Evolutionary conservation across 1,140 invertebrate species (phyloP).

Genomic region (Leptoteleia sp.): DNA sequence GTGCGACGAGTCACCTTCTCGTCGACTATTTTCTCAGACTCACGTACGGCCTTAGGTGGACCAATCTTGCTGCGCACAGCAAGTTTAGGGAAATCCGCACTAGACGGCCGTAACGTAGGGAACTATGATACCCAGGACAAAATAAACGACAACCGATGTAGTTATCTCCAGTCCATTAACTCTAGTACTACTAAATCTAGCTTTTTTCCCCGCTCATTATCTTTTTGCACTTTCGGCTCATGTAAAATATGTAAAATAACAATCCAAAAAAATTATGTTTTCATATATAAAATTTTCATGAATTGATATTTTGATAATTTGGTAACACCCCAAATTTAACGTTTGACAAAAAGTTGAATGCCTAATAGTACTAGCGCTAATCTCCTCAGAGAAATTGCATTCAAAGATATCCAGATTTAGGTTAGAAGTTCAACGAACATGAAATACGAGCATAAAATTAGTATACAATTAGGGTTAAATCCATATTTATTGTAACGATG

Average conservation of each 20-base stretch:
- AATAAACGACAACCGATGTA: constrained; percentile 74
- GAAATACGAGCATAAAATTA: constrained; percentile 72
- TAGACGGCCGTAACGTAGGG: constrained; percentile 83
- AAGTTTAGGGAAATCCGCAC: constrained; percentile 89
- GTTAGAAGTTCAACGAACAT: constrained; percentile 68
- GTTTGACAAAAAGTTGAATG: constrained; percentile 3
- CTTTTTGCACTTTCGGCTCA: no score
- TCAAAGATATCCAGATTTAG: constrained; percentile 42
- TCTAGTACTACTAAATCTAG: constrained; percentile 26
- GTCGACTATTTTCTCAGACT: constrained; percentile 93
- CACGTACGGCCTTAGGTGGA: constrained; percentile 88
- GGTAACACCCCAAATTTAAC: no score
- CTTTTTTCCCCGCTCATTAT: neutral
- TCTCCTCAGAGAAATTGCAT: constrained; percentile 28
- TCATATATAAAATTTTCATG: no score
- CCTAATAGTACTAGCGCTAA: constrained; percentile 53
- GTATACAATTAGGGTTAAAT: constrained; percentile 70
- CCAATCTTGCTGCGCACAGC: constrained; percentile 90
- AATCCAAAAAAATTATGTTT: no score
- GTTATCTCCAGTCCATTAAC: constrained; percentile 49
- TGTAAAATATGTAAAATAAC: no score
- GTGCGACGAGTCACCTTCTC: constrained; percentile 92
- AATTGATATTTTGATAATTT: no score
- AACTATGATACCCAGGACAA: constrained; percentile 77
- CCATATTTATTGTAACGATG: constrained; percentile 51